phyloP scores from a whole-genome alignment of 2,888 invertebrate species.

The Apamea sordens region DNA sequence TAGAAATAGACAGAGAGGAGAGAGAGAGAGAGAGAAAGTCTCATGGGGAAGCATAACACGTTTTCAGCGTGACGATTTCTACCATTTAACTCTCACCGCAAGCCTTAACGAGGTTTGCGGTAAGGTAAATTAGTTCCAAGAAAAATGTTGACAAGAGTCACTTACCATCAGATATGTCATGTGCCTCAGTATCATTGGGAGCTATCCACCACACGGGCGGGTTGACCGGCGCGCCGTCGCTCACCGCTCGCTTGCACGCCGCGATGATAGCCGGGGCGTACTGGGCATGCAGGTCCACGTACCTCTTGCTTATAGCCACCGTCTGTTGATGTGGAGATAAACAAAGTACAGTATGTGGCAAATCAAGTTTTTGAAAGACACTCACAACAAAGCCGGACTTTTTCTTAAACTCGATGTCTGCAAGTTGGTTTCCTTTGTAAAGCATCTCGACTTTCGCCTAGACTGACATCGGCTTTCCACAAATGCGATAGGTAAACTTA shows the following conservation, averaged over 20 bases:
- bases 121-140: not conserved
- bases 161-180: conserved; percentile 83
- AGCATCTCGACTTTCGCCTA: no score
- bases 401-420: no score
- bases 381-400: no score
- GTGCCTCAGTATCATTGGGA: conserved; percentile 90
- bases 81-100: not conserved
- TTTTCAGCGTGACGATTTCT: not conserved
- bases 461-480: no score
- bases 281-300: conserved; percentile 89
- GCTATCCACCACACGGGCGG: conserved; percentile 94
- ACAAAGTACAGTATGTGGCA: not conserved
- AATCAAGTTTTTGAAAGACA: no score
- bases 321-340: conserved; percentile 78
- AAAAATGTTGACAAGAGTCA: conserved; percentile 1
- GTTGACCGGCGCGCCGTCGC: conserved; percentile 91
- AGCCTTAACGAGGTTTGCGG: not conserved
- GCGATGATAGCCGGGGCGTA: conserved; percentile 88
- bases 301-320: conserved; percentile 89
- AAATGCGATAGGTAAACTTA: no score
- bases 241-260: conserved; percentile 87
- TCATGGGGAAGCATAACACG: not conserved
- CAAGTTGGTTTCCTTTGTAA: no score
- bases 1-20: not conserved
- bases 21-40: not conserved